Conservation (phyloP, 2,113 vertebrate species). For the Leptosomus discolor region DNA sequence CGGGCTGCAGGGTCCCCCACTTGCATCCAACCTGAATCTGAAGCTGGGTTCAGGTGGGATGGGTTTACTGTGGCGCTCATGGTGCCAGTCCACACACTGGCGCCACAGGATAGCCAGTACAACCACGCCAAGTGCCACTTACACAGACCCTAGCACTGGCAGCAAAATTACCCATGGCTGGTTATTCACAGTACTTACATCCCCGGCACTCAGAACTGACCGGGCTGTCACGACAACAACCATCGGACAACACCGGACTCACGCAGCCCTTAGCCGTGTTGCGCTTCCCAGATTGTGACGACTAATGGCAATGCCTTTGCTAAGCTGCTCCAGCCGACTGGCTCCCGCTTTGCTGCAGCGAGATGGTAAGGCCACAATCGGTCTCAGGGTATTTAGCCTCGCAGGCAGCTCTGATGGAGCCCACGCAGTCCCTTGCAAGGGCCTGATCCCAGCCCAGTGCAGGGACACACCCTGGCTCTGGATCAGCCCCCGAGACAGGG, state of each 20-base stretch:
- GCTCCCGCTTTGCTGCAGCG: rapidly evolving
- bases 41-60: too few relatives aligned
- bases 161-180: not conserved
- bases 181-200: not conserved
- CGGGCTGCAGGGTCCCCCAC: not conserved
- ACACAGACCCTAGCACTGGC: not conserved
- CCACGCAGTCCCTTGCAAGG: not conserved
- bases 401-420: too few relatives aligned
- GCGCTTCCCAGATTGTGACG: rapidly evolving
- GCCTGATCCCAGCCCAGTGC: not conserved
- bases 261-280: too few relatives aligned
- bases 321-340: rapidly evolving
- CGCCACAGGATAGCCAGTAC: not conserved
- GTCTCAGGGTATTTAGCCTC: not conserved
- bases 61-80: too few relatives aligned
- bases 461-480: too few relatives aligned
- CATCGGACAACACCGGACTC: not conserved
- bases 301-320: not conserved
- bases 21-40: not conserved
- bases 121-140: not conserved
- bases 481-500: too few relatives aligned
- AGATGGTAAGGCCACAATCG: not conserved
- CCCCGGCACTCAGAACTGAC: not conserved
- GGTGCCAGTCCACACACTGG: not conserved
- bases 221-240: rapidly evolving